Base-by-base conservation (phyloP, 2,888 invertebrate species). In the Acrobasis repandana region DNA sequence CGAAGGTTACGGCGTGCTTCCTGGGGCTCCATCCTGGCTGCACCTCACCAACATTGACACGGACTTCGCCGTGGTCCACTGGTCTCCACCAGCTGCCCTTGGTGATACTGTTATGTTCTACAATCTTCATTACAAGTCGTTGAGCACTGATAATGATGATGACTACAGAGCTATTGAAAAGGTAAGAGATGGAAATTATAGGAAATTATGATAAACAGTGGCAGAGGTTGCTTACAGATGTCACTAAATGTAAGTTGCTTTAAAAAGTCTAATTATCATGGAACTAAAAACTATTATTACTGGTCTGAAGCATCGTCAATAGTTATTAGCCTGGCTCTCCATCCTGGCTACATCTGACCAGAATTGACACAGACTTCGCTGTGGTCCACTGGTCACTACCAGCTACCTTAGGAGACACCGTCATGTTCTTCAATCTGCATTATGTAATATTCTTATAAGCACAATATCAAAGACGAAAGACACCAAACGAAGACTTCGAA, bases 1-100 rank as follows among this genome's bases (percentile, higher is more conserved):
- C 66, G 96, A 96, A 86, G 96, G 97, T 15, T 97, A 97, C 83
- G 96, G 96, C 0, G 97, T 97, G 0, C 91, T 97, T 1, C 96
- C 97, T 0, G 95, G 96, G 34, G 93, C 95, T 0, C 97, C 97
- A 0, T 93, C 94, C 0, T 92, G 93, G 57, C 91, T 97, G 2
- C 94, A 94, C 71, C 94, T 96, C 8, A 94, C 95, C 43, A 95
- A 96, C 79, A 94, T 96, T 64, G 95, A 96, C 70, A 94, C 95
- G 0, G 95, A 94, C 78, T 97, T 95, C 83, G 96, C 95, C 0
- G 95, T 97, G 58, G 86, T 97, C 0, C 95, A 96, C 76, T 97
- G 97, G 97, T 93, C 94, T 0, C 87, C 94, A 0, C 97, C 97
- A 0, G 94, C 94, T 52, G 93, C 93, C 0, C 82, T 96, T 16